Evolutionary conservation across 1,140 invertebrate genomes (phyloP).

Genomic region (Odontomachus brunneus): DNA sequence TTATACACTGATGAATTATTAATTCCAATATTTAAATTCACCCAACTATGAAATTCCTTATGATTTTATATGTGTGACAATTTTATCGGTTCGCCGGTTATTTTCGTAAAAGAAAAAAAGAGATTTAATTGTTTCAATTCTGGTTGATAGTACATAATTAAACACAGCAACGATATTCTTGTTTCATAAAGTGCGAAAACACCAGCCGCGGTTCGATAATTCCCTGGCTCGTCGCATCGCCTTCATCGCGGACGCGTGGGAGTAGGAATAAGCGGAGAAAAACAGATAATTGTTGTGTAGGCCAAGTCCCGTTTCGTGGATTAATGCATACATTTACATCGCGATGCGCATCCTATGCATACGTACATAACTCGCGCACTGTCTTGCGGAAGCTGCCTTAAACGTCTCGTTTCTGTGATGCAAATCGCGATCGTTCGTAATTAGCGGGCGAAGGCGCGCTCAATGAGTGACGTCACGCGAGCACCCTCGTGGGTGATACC

Average conservation of each 20-base stretch:
- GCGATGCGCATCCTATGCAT: background rate
- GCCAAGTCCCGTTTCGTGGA: background rate
- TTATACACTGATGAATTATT: no score
- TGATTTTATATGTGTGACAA: no score
- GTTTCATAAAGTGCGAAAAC: no score
- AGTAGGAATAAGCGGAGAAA: background rate
- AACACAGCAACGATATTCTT: no score
- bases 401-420: background rate
- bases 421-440: conserved; percentile 38
- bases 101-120: no score
- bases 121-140: no score
- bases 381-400: background rate
- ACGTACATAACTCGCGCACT: background rate
- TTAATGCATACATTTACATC: conserved; percentile 3
- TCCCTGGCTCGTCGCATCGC: background rate
- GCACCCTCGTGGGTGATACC: conserved; percentile 4
- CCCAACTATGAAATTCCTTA: no score
- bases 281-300: background rate
- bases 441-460: background rate
- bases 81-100: no score
- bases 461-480: background rate
- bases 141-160: no score
- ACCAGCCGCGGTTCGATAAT: no score
- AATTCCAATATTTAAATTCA: no score
- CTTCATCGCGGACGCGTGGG: background rate